Evolutionary conservation across 2,113 vertebrate species (phyloP).

Genomic region (Sialia sialis): DNA sequence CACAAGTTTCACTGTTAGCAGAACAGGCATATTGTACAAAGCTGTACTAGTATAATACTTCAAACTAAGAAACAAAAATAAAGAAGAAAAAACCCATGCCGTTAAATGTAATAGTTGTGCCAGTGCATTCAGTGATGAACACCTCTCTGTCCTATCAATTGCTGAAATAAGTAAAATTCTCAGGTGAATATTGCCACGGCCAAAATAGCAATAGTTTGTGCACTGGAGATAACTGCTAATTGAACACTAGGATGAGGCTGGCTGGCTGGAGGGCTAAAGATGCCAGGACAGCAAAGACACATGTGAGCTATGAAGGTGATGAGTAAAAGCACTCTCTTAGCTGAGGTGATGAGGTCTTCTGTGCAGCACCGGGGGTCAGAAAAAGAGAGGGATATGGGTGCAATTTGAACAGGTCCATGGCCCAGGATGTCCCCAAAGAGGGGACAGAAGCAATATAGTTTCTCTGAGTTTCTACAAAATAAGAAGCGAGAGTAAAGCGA

Average conservation of each 20-base stretch:
- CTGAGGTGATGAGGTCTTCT: not conserved
- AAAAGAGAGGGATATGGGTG: not conserved
- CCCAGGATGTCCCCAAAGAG: not conserved
- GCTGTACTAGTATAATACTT: not conserved
- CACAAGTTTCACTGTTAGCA: not conserved
- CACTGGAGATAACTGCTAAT: not conserved
- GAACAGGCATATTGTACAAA: not conserved
- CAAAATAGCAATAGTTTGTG: not conserved
- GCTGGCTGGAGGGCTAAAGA: not conserved
- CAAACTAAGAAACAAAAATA: not conserved
- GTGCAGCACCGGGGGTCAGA: not conserved
- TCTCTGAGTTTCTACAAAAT: not conserved
- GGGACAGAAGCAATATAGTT: not conserved
- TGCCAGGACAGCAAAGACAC: not conserved
- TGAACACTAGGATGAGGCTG: not conserved
- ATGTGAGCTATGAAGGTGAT: not conserved
- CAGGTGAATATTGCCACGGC: not conserved
- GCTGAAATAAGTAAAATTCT: not conserved
- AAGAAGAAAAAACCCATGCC: not conserved
- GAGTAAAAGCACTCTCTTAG: not conserved
- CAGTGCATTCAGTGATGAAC: not conserved
- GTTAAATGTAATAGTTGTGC: not conserved
- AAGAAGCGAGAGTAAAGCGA: not conserved
- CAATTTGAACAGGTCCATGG: not conserved
- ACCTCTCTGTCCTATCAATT: not conserved